These are phyloP conservation scores for Heliornis fulica DNA, from an alignment of 2,113 vertebrate species.

Conservation along the genomic window DNA sequence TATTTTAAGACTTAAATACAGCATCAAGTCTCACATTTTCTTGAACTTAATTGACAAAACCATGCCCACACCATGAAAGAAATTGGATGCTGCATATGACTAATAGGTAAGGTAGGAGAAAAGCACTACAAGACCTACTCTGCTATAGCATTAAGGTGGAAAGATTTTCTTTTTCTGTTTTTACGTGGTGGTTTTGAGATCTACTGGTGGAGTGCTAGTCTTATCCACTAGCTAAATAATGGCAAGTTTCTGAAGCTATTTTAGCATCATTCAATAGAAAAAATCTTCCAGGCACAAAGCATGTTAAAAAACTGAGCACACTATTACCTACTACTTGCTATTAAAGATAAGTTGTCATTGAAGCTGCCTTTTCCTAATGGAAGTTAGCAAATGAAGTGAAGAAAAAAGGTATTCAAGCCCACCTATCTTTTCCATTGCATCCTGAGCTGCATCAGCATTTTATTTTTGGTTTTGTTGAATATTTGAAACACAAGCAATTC, in stretches of 20 bases:
- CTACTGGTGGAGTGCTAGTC: neutral
- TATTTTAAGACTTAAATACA: neutral
- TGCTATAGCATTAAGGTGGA: neutral
- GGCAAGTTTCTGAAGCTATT: neutral
- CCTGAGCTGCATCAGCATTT: neutral
- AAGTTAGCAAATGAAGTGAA: neutral
- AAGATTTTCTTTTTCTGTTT: neutral
- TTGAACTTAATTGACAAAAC: neutral
- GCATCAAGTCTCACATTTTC: neutral
- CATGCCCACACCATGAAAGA: neutral
- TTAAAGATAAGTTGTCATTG: neutral
- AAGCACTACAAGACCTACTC: neutral
- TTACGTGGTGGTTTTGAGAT: neutral
- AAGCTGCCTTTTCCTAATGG: neutral
- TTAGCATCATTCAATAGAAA: neutral
- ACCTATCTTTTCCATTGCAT: neutral
- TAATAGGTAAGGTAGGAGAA: neutral
- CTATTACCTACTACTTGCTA: neutral
- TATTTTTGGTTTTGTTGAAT: neutral
- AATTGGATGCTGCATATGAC: neutral
- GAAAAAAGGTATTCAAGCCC: neutral
- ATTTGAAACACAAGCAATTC: neutral
- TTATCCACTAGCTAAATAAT: neutral
- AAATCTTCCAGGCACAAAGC: neutral
- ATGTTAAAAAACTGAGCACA: neutral